Evolutionary conservation across 2,888 invertebrate species (phyloP).

Genomic region (Scaeva pyrastri): DNA sequence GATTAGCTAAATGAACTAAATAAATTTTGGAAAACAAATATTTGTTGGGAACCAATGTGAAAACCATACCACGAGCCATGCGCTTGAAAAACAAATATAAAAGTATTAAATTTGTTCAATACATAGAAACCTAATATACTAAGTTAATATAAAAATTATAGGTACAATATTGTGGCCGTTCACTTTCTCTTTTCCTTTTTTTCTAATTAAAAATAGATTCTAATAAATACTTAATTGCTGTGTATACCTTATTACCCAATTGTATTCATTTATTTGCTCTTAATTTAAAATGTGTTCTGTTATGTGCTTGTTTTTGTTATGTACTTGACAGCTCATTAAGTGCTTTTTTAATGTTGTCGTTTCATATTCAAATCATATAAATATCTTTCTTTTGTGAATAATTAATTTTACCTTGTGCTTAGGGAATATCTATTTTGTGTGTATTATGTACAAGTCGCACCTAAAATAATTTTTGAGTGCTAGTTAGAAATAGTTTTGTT

Average conservation of each 20-base stretch:
- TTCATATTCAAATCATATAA: slow-evolving; percentile 1
- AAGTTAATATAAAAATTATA: slow-evolving; percentile 2
- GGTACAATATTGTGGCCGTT: slow-evolving; percentile 6
- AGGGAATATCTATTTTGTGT: slow-evolving; percentile 10
- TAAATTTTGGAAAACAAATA: background rate
- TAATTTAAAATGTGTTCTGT: slow-evolving; percentile 10
- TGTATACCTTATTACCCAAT: slow-evolving; percentile 17
- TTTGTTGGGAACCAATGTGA: background rate
- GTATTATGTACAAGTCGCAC: background rate
- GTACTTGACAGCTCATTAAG: background rate
- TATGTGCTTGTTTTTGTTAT: slow-evolving; percentile 4
- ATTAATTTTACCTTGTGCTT: slow-evolving; percentile 11
- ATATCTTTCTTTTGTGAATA: background rate
- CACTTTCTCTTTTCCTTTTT: slow-evolving; percentile 19
- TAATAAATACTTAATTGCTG: background rate
- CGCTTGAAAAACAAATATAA: slow-evolving; percentile 8
- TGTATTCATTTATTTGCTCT: background rate
- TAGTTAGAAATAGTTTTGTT: slow-evolving; percentile 49
- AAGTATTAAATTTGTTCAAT: slow-evolving; percentile 14
- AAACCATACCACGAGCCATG: slow-evolving; percentile 14
- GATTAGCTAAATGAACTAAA: background rate
- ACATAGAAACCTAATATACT: slow-evolving; percentile 9
- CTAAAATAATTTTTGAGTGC: slow-evolving; percentile 42
- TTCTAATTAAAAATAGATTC: slow-evolving; percentile 2
- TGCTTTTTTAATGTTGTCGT: slow-evolving; percentile 1